These are phyloP conservation scores for Calyptomena viridis DNA, from an alignment of 2,113 vertebrate genomes.

Conservation along the genomic window DNA sequence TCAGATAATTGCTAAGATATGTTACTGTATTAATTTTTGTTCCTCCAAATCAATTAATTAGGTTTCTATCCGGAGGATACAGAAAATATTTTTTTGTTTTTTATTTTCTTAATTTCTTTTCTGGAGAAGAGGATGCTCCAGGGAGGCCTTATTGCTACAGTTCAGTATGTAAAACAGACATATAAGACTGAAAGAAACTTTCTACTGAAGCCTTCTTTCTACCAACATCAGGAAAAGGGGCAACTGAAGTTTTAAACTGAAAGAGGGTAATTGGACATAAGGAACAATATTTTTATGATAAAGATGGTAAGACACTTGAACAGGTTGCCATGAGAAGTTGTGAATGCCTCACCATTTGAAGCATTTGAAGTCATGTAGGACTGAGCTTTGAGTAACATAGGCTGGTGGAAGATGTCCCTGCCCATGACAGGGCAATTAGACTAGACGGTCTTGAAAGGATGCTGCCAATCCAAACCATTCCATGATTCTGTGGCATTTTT, in stretches of 20 bases:
- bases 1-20: not conserved
- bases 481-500: not conserved
- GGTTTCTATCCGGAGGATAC: not conserved
- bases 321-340: not conserved
- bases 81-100: not conserved
- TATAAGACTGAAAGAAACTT: not conserved
- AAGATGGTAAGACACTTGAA: not conserved
- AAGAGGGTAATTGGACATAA: not conserved
- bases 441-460: not conserved
- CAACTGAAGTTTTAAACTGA: not conserved
- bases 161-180: not conserved
- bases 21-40: not conserved
- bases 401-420: not conserved
- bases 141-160: not conserved
- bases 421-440: not conserved
- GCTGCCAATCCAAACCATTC: not conserved
- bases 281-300: not conserved
- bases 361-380: not conserved
- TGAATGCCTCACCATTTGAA: not conserved
- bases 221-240: not conserved
- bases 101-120: not conserved
- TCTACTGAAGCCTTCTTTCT: not conserved
- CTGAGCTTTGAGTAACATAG: not conserved
- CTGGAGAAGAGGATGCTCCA: not conserved
- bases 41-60: not conserved